Conservation (phyloP, 2,888 invertebrate genomes). For the Melanostoma scalare region DNA sequence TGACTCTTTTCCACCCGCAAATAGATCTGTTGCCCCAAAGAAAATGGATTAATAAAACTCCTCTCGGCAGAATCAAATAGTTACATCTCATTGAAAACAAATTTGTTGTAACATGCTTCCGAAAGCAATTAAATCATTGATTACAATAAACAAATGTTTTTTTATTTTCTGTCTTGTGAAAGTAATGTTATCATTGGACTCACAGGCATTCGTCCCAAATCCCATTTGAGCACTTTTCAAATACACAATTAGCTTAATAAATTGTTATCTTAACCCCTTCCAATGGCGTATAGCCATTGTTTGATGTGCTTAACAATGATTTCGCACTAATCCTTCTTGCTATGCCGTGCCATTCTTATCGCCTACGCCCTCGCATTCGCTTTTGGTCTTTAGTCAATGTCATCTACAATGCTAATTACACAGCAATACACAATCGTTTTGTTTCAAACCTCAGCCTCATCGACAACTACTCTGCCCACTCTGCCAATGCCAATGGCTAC, state of each 20-base stretch:
- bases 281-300: conserved; percentile 11
- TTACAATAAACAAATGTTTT: not conserved
- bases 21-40: no score
- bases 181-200: conserved; percentile 32
- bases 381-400: conserved; percentile 42
- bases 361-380: conserved; percentile 24
- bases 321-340: conserved; percentile 46
- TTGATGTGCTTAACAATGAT: conserved; percentile 43
- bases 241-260: conserved; percentile 61
- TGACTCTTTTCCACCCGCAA: no score
- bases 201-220: conserved; percentile 50
- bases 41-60: no score
- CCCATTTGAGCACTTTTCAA: conserved; percentile 49
- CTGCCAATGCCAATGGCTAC: conserved; percentile 18
- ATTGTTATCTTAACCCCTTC: conserved; percentile 57
- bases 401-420: conserved; percentile 69
- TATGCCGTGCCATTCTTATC: conserved; percentile 12
- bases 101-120: not conserved
- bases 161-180: not conserved
- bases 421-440: conserved; percentile 43
- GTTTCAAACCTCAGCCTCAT: conserved; percentile 24
- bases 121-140: not conserved
- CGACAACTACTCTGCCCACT: conserved; percentile 24
- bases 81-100: no score
- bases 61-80: no score